Evolutionary conservation across 1,140 invertebrate genomes (phyloP), one percentile per base, ranked within the genome.

Genomic region (Camponotus vicinus): DNA sequence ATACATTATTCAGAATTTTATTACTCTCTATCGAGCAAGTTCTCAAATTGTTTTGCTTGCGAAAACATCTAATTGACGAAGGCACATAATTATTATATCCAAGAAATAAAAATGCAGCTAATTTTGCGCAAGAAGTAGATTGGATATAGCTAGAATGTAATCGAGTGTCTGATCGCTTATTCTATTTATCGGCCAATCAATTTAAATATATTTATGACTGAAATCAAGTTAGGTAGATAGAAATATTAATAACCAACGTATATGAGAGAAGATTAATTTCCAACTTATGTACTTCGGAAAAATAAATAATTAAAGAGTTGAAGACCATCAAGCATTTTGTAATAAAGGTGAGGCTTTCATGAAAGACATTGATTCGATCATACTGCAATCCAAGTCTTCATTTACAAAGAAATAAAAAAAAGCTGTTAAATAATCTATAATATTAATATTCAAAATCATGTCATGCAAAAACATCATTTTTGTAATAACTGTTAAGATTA

Each of bases 251-350:
- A 82, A 45, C 15, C 7, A 34, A 9, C 21, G 13, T 37, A 5
- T 27, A 18, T 13, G 15, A 52, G 27, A 73, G 63, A 40, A 73
- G 32, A 82, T 82, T 71, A 82, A 73, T 82, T 73, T 34, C 67
- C 37, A 15, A 59, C 61, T 42, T 59, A 82, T 11, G 70, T n/a
- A 59, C 79, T 34, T 59, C 37, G 42, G 55, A n/a, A 70, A 61
- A 75, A 75, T 83, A 73, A 75, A 75, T 83, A 73, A 75, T 83
- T 75, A 75, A 73, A 49, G 40, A 75, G 40, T 73, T 11, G 49
- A 15, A 75, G 79, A 57, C 11, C 70, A 21, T 59, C 55, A 34
- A 21, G 40, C 37, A 61, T 13, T 79, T 69, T 52, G 76, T 15
- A 40, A 70, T 13, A 45, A 52, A 69, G 45, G 63, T 8, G 45